Evolutionary conservation across 2,113 vertebrate genomes (phyloP), one percentile per base, ranked within the genome.

Genomic region (Datnioides undecimradiatus): DNA sequence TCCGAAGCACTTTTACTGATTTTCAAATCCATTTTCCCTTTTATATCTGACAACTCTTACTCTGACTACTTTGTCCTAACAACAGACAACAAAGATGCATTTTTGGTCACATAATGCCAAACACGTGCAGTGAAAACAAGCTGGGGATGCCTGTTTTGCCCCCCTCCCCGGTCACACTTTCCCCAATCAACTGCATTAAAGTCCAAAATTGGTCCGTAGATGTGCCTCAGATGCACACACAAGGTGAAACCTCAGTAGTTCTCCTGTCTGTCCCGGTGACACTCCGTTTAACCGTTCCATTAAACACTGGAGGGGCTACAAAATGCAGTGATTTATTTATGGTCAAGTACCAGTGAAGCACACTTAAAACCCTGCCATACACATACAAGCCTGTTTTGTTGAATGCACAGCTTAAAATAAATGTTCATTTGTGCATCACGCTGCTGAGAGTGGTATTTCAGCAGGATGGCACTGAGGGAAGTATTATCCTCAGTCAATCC

Each of bases 401-500:
- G 0, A 76, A 73, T 12, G n/a, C 25, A 14, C 27, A 74, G 19
- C 62, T 63, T 25, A 6, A 82, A 79, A 55, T 60, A 69, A 85
- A 79, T 23, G 33, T 69, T 66, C 21, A 36, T 79, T 87, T 77
- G 64, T 82, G n/a, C 16, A 60, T 78, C 29, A 16, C 45, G 55
- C 31, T 45, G 75, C 65, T 69, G 54, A 2, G 11, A 43, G 57
- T 36, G 16, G n/a, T 58, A 25, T 73, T 71, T 85, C 65, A 78
- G 63, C 11, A 14, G 54, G 65, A 81, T 49, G 27, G 73, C n/a
- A 68, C 41, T 48, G 45, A 48, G 41, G 51, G 45, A 48, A 74
- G 59, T 76, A 87, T 90, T 84, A 74, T 81, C 63, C 63, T 38
- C 73, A 86, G 81, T 88, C 90, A 82, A 79, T 88, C 76, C 82